Percentiles rank a stretch among this genome's conserved stretches.
These are phyloP conservation scores for Neodiprion virginianus DNA, from an alignment of 1,140 invertebrate genomes.

Conservation along the genomic window DNA sequence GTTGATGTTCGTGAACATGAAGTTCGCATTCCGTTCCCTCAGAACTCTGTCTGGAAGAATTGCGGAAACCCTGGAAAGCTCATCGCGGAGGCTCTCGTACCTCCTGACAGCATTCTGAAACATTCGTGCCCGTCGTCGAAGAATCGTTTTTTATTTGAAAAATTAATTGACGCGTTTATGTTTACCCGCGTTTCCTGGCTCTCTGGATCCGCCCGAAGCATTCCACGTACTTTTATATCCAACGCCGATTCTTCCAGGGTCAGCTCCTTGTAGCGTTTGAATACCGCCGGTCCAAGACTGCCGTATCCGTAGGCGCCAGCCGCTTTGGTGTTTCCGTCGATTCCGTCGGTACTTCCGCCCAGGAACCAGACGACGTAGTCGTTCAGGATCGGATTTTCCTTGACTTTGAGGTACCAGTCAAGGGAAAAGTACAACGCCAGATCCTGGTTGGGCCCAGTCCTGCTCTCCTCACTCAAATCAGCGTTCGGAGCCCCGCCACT, in stretches of 20 bases:
- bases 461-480: constrained; percentile 36
- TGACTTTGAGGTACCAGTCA: constrained; percentile 45
- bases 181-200: constrained; percentile 29
- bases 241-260: constrained; percentile 15
- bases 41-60: constrained; percentile 37
- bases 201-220: constrained; percentile 24
- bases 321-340: constrained; percentile 38
- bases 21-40: constrained; percentile 33
- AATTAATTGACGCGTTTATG: background rate
- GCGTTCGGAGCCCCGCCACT: constrained; percentile 68
- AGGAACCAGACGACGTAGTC: constrained; percentile 47
- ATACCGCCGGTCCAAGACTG: constrained; percentile 35
- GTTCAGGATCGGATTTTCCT: constrained; percentile 41
- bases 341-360: constrained; percentile 35
- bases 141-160: background rate
- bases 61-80: constrained; percentile 16
- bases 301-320: constrained; percentile 43
- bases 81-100: constrained; percentile 18
- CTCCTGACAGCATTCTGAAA: constrained; percentile 1
- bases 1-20: constrained; percentile 38
- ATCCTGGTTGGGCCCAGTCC: constrained; percentile 75
- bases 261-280: constrained; percentile 36
- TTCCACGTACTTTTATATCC: constrained; percentile 22
- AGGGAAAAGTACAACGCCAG: constrained; percentile 65
- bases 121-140: background rate